A percentile compares a stretch with the other conserved stretches of the same genome.
Conservation (phyloP, 2,888 invertebrate genomes). For the Graphium colonna region DNA sequence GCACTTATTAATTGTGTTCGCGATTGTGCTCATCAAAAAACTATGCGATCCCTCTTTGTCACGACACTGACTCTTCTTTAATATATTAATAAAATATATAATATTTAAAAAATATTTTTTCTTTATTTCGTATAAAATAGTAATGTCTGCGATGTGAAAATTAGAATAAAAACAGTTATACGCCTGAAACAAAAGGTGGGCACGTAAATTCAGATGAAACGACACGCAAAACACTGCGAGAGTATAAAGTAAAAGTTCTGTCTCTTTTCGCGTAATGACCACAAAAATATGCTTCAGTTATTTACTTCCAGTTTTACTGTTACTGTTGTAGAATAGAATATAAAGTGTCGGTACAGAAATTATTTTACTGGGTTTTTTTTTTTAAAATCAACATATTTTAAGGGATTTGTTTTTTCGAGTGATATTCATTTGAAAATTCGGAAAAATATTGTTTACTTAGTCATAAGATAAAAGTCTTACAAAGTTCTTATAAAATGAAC, state of each 20-base stretch:
- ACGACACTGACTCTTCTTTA: background rate
- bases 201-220: constrained; percentile 7
- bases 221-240: constrained; percentile 9
- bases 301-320: constrained; percentile 13
- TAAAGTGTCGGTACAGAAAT: background rate
- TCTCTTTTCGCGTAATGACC: constrained; percentile 1
- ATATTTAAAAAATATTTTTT: too few relatives aligned
- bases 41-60: constrained; percentile 11
- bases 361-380: background rate
- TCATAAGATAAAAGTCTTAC: too few relatives aligned
- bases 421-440: too few relatives aligned
- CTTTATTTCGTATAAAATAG: constrained; percentile 16
- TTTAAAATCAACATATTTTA: background rate
- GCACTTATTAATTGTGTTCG: constrained; percentile 22
- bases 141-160: constrained; percentile 16
- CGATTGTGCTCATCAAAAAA: constrained; percentile 21
- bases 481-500: too few relatives aligned
- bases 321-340: background rate
- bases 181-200: constrained; percentile 17
- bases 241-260: background rate
- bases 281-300: background rate
- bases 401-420: too few relatives aligned
- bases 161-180: constrained; percentile 1
- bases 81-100: too few relatives aligned
- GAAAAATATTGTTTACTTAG: too few relatives aligned